Base-by-base conservation (phyloP, 2,113 vertebrate genomes). In the Albula glossodonta region DNA sequence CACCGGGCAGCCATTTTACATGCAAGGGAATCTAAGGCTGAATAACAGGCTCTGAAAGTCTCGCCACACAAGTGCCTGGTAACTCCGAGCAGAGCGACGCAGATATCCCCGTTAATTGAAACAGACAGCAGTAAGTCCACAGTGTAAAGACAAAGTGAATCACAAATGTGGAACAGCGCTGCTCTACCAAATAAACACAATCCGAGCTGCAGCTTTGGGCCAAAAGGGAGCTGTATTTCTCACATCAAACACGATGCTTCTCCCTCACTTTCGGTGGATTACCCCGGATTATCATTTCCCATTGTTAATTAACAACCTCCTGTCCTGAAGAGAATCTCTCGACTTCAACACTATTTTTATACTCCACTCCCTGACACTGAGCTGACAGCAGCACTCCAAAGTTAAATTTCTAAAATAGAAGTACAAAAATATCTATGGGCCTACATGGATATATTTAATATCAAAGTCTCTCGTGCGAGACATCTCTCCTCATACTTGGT, bases 221-320 rank as follows among this genome's bases (percentile, higher is more conserved):
- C 92, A 90, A 90, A 91, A 87, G 91, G 89, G 92, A 93, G 89
- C 91, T 88, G 90, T 90, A 88, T 88, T 92, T 90, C 92, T 89
- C 85, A 93, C 92, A 92, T 93, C 92, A 93, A 93, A 94, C 92
- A 92, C 90, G 88, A 89, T 89, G 86, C 90, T 92, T 81, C 89
- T 93, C 89, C 91, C 88, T 90, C 87, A 91, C 90, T 91, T 92
- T 91, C 87, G 87, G 70, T 88, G 92, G 93, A 95, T 94, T 94
- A 93, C 88, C 85, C 89, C 92, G 93, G 93, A 95, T 95, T 95
- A 95, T 92, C 92, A 93, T 89, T 91, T 90, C 89, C 92, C 90
- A 92, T 92, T 94, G 90, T 93, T 95, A 92, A 94, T 94, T 93
- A 94, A 94, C 93, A 93, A 92, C 85, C 92, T 90, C 90, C 89